These are phyloP conservation scores for Hydrozoanthus gracilis DNA, from an alignment of 92 coral and sea anemone genomes.

Conservation along the genomic window DNA sequence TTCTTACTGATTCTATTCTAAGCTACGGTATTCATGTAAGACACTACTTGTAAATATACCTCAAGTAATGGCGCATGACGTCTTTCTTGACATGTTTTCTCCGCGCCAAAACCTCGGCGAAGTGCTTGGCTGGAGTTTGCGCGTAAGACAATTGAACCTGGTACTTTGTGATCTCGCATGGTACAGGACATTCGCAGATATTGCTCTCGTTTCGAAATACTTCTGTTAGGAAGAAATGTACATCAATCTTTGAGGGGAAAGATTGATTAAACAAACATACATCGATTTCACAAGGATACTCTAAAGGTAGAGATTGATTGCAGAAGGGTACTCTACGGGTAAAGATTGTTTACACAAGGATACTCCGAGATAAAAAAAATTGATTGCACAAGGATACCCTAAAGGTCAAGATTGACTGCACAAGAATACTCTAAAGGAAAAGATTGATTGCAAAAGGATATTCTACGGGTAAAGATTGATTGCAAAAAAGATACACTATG, in stretches of 20 bases:
- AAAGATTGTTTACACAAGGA: no score
- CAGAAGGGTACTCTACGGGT: no score
- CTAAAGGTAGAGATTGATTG: no score
- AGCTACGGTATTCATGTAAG: not conserved
- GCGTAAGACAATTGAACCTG: slow-evolving; percentile 95
- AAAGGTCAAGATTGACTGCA: no score
- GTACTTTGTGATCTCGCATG: slow-evolving; percentile 96
- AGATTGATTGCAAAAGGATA: no score
- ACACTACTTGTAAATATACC: slow-evolving; percentile 55
- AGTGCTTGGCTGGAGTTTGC: slow-evolving; percentile 98
- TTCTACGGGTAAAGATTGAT: no score
- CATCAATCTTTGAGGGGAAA: not conserved
- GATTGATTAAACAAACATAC: not conserved
- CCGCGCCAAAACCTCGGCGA: slow-evolving; percentile 95
- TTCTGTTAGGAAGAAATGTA: slow-evolving; percentile 54
- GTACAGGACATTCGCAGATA: slow-evolving; percentile 96
- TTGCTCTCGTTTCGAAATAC: slow-evolving; percentile 96
- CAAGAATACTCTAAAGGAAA: no score
- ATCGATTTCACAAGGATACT: not conserved
- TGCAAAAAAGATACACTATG: no score
- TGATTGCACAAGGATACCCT: no score
- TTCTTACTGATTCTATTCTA: no score
- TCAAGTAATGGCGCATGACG: slow-evolving; percentile 92
- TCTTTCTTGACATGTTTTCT: slow-evolving; percentile 91
- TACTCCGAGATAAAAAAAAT: no score